Evolutionary conservation across 1,140 invertebrate genomes (phyloP).

Genomic region (Heterodera carotae): DNA sequence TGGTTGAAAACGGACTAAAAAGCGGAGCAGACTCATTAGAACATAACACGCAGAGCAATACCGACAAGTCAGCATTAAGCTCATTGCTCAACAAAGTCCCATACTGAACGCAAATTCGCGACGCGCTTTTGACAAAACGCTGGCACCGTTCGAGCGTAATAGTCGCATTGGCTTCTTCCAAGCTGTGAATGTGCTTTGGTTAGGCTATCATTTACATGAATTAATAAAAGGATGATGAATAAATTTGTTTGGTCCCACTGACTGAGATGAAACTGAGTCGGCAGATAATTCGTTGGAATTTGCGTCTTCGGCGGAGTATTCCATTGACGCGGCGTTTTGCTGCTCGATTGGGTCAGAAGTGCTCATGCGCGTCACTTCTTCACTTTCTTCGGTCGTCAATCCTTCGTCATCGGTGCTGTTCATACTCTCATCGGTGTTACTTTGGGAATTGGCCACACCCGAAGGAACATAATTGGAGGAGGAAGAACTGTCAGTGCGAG

Average conservation of each 20-base stretch:
- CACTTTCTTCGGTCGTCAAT: constrained; percentile 9
- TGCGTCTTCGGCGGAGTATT: neutral
- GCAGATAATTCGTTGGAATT: neutral
- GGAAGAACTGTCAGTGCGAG: constrained; percentile 7
- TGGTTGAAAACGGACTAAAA: constrained; percentile 24
- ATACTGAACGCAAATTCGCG: constrained; percentile 43
- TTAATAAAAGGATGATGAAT: too few species aligned
- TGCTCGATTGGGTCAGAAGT: constrained; percentile 23
- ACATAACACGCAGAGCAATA: constrained; percentile 22
- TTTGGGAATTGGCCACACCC: neutral
- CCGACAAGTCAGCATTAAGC: constrained; percentile 17
- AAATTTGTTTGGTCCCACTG: neutral
- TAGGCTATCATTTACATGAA: too few species aligned
- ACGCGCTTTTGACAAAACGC: constrained; percentile 53
- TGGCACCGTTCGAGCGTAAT: constrained; percentile 42
- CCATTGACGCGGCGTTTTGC: constrained; percentile 17
- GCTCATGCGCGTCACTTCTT: constrained; percentile 29
- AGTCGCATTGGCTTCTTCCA: constrained; percentile 8
- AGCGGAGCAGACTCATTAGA: neutral
- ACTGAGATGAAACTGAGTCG: neutral
- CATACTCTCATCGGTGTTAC: constrained; percentile 17
- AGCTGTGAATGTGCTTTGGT: too few species aligned
- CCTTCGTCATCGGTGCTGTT: neutral
- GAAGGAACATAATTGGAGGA: constrained; percentile 19
- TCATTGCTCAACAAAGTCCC: constrained; percentile 41